Conservation (phyloP, 2,113 vertebrate species). For the Arvicanthis niloticus region DNA sequence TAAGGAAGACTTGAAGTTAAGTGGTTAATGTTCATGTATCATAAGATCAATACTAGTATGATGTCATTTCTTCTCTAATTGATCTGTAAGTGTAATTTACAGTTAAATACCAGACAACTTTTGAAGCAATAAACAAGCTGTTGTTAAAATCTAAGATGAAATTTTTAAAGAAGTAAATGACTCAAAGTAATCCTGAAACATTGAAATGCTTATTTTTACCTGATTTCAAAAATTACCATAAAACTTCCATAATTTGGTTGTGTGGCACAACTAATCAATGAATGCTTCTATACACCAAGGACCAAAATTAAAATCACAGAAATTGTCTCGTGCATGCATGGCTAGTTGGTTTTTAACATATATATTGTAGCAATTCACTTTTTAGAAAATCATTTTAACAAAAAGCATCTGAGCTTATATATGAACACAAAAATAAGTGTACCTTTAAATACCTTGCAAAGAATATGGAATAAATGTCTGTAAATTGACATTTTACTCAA, state of each 20-base stretch:
- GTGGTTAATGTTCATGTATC: neutral
- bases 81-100: neutral
- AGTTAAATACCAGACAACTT: neutral
- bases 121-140: neutral
- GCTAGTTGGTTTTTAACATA: neutral
- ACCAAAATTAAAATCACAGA: neutral
- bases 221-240: neutral
- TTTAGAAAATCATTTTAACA: neutral
- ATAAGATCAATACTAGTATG: neutral
- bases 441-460: neutral
- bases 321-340: neutral
- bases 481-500: neutral
- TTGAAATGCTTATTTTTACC: neutral
- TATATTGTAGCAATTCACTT: neutral
- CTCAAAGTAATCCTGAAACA: neutral
- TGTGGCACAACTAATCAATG: neutral
- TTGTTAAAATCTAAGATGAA: neutral
- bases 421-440: neutral
- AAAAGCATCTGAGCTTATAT: neutral
- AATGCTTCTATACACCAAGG: neutral
- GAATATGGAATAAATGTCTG: neutral
- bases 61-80: neutral
- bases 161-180: neutral
- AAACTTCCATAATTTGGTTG: neutral
- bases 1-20: neutral